A percentile compares a stretch with the other conserved stretches of the same genome.
These are phyloP conservation scores for Chrysoperla carnea DNA, from an alignment of 1,140 invertebrate species.

Conservation along the genomic window DNA sequence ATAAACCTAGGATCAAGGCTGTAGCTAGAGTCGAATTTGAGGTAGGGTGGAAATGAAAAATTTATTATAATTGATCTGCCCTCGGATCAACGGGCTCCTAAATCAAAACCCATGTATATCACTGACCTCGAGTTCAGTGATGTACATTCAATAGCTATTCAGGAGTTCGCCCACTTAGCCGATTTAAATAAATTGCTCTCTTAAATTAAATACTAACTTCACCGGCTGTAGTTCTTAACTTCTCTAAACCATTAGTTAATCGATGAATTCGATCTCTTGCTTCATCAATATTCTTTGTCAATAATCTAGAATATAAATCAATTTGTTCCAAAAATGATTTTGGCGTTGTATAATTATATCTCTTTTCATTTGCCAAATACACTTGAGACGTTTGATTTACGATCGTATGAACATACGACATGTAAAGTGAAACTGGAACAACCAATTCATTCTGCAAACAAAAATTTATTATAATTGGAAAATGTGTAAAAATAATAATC, in stretches of 20 bases:
- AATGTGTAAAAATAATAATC: too few relatives aligned
- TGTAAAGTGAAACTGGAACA: conserved; percentile 60
- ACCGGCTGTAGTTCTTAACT: conserved; percentile 61
- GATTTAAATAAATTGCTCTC: too few relatives aligned
- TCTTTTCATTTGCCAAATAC: conserved; percentile 69
- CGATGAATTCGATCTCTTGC: conserved; percentile 61
- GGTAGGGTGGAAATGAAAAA: too few relatives aligned
- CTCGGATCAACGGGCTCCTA: too few relatives aligned
- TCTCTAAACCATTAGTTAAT: conserved; percentile 75
- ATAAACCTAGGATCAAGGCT: background rate
- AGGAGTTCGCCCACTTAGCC: too few relatives aligned
- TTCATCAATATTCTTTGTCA: conserved; percentile 59
- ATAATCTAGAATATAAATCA: conserved; percentile 64
- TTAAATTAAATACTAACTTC: conserved; percentile 43
- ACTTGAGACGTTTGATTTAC: conserved; percentile 72
- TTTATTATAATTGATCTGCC: too few relatives aligned
- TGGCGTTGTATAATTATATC: conserved; percentile 94
- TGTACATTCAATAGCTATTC: too few relatives aligned
- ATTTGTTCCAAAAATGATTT: conserved; percentile 94
- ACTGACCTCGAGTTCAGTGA: too few relatives aligned
- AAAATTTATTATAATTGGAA: conserved; percentile 5
- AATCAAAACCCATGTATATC: too few relatives aligned
- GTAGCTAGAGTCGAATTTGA: too few relatives aligned
- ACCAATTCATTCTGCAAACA: conserved; percentile 29
- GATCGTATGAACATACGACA: conserved; percentile 77